phyloP scores from a whole-genome alignment of 2,113 vertebrate species.

The pig (Sus scrofa) region DNA sequence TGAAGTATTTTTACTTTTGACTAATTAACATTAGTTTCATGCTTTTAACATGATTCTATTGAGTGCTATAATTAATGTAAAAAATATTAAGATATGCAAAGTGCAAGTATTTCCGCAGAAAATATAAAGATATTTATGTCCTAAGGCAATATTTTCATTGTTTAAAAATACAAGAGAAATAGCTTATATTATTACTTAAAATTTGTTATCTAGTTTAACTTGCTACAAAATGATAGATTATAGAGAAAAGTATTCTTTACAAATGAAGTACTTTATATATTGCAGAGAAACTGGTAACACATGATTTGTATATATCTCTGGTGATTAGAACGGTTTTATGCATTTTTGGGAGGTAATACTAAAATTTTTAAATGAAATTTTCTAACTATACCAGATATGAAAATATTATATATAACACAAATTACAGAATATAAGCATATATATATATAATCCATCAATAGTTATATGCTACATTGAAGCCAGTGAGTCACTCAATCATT shows the following conservation, averaged over 20 bases:
- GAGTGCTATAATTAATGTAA: not conserved
- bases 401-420: not conserved
- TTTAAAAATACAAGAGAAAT: not conserved
- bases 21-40: not conserved
- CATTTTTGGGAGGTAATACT: not conserved
- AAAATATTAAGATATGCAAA: not conserved
- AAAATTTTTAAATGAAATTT: not conserved
- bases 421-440: not conserved
- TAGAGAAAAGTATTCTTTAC: not conserved
- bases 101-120: not conserved
- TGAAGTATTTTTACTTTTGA: not conserved
- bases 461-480: not conserved
- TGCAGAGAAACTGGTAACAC: not conserved
- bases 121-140: not conserved
- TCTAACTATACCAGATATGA: not conserved
- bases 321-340: not conserved
- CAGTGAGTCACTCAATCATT: not conserved
- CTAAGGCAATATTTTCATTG: not conserved
- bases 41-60: not conserved
- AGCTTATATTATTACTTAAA: not conserved
- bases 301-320: not conserved
- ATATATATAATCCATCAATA: not conserved
- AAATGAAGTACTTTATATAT: not conserved
- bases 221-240: not conserved
- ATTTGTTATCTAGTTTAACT: not conserved